Evolutionary conservation across 2,888 invertebrate species (phyloP), one percentile per base, ranked within the genome.

Genomic region (Ceriagrion tenellum): DNA sequence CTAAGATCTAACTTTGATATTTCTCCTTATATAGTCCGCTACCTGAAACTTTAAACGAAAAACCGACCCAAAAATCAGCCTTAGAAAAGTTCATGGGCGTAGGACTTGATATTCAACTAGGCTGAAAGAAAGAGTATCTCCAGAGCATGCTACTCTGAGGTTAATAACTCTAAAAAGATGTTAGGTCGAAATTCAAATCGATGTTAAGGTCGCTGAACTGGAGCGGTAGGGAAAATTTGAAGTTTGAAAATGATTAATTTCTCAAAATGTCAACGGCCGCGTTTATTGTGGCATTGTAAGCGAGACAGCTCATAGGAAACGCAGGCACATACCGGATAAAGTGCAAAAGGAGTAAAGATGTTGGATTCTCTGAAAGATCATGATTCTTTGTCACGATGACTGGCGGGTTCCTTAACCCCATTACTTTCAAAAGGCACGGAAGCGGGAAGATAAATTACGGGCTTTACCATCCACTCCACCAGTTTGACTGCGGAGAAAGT

Each of bases 361-460:
- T 81, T 35, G 81, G 26, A 81, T 81, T 30, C 81, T 0, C 16
- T 16, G 30, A 30, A 81, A 35, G 8, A 81, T 18, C 35, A 81
- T 16, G 30, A 81, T 81, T 16, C n/a, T 35, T 35, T 35, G 81
- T 81, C 30, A 81, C 35, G 81, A 35, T 81, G 81, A 81, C 81
- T 81, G 0, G 81, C 81, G 35, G 35, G 30, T 81, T 81, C 81
- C 81, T 81, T 81, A 81, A 81, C 81, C 81, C 81, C 81, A 81
- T 81, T 81, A 35, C 81, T 81, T 30, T 35, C 81, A 35, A 81
- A 81, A 81, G 81, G 81, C 30, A 81, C 81, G 35, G 30, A 81
- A 16, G 35, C 35, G 35, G 35, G 30, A 35, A 81, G 81, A 81
- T 81, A 81, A 81, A 81, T 81, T 30, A 81, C 81, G 30, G 35